Evolutionary conservation across 2,113 vertebrate species (phyloP), one percentile per base, ranked within the genome.

Genomic region (Perca fluviatilis): DNA sequence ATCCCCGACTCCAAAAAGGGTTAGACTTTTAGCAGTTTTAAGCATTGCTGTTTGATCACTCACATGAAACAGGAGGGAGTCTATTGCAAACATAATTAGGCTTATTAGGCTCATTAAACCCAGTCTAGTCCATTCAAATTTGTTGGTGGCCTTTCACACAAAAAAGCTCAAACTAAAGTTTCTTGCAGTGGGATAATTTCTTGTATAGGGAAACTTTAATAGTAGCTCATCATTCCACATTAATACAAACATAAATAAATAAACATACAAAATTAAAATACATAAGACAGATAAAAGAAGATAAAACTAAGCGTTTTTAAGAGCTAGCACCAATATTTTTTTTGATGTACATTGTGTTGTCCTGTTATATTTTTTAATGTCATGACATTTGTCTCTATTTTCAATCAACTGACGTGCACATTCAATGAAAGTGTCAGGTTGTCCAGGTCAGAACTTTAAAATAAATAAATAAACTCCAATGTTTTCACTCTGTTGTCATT

Each of bases 21-120:
- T 77, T 70, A 1, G 61, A 72, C 64, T 80, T 77, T 86, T 21
- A 60, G 58, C 33, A 64, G 30, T 77, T 84, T 63, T 50, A 72
- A 33, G 40, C 13, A 12, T 23, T 30, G 16, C 27, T 53, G 53
- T 67, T 33, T 36, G 27, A 57, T 53, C 6, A 0, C 23, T 23
- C 11, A 4, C 25, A 14, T 14, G 14, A 58, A 58, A 27, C 56
- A 58, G 11, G 14, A 58, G 5, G 56, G 56, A 27, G 23, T 12
- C 13, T 27, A 58, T 5, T 16, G 25, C 23, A 27, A 56, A 56
- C n/a, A n/a, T 23, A 10, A 56, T 23, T 23, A 23, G 12, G 53
- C n/a, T 23, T 56, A 56, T 23, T 23, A 23, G n/a, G n/a, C 53
- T 23, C 21, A 56, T 13, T 15, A 46, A 64, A 13, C 2, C n/a